phyloP scores from a whole-genome alignment of 2,888 invertebrate species.

The Argynnis bischoffii region DNA sequence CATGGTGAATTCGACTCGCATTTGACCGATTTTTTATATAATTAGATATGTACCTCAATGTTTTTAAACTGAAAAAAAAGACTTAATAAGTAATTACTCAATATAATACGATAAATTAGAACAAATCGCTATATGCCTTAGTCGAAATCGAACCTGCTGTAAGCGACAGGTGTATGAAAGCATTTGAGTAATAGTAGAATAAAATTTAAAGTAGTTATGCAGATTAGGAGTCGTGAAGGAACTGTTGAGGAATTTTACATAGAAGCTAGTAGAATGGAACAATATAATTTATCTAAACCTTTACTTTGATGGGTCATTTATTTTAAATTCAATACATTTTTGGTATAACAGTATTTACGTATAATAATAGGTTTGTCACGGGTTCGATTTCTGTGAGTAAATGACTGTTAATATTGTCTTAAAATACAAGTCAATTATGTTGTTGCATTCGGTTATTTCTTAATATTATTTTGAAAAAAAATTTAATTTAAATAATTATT shows the following conservation, averaged over 20 bases:
- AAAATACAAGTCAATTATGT: too few relatives aligned
- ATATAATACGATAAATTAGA: background rate
- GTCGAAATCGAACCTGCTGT: conserved; percentile 8
- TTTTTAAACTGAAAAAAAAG: background rate
- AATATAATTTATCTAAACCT: background rate
- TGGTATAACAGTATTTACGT: background rate
- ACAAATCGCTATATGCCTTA: background rate
- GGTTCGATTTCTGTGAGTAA: background rate
- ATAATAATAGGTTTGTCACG: background rate
- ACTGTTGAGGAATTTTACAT: conserved; percentile 14
- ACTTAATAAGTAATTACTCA: too few relatives aligned
- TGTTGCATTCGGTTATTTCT: too few relatives aligned
- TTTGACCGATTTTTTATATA: background rate
- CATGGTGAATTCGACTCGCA: too few relatives aligned
- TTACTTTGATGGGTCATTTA: conserved; percentile 7
- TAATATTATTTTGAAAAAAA: too few relatives aligned
- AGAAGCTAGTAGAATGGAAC: background rate
- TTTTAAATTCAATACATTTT: conserved; percentile 3
- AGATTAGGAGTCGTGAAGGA: conserved; percentile 7
- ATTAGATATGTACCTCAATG: background rate
- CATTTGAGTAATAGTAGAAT: conserved; percentile 17
- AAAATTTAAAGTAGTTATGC: conserved; percentile 19
- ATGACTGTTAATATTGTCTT: too few relatives aligned
- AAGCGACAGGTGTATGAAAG: conserved; percentile 17
- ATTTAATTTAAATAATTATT: too few relatives aligned